phyloP scores from a whole-genome alignment of 2,113 vertebrate species.

The Diadophis punctatus region DNA sequence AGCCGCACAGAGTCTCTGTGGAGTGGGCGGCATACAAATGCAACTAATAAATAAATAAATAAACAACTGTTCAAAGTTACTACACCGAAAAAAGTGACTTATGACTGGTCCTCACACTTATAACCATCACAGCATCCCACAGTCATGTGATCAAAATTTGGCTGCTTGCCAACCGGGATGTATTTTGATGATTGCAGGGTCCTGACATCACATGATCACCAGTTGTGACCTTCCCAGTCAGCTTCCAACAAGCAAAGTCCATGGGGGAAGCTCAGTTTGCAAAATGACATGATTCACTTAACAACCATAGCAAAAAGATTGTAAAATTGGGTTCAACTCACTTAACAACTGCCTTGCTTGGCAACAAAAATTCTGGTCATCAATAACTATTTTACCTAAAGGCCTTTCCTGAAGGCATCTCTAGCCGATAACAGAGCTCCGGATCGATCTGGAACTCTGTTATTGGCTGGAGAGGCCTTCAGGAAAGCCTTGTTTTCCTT shows the following conservation, averaged over 20 bases:
- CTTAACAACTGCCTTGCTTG: background rate
- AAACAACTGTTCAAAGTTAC: background rate
- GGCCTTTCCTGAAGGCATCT: no score
- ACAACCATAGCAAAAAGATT: background rate
- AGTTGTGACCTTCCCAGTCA: background rate
- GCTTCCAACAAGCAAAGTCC: background rate
- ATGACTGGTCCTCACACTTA: background rate
- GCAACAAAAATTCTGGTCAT: no score
- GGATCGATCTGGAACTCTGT: no score
- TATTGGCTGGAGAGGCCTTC: no score
- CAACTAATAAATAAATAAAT: no score
- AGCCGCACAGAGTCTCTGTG: no score
- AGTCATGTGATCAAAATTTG: background rate
- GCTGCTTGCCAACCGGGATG: background rate
- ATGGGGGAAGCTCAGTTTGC: background rate
- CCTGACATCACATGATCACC: background rate
- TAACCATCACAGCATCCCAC: background rate
- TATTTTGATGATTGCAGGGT: background rate
- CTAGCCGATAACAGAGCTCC: no score
- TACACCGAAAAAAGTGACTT: background rate
- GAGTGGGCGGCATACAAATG: no score
- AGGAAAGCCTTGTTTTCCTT: no score
- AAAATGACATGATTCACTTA: background rate
- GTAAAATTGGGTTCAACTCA: background rate
- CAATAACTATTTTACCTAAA: no score